Percentiles rank a stretch among this genome's conserved stretches.
Conservation (phyloP, 2,888 invertebrate species). For the Diachrysia chrysitis region DNA sequence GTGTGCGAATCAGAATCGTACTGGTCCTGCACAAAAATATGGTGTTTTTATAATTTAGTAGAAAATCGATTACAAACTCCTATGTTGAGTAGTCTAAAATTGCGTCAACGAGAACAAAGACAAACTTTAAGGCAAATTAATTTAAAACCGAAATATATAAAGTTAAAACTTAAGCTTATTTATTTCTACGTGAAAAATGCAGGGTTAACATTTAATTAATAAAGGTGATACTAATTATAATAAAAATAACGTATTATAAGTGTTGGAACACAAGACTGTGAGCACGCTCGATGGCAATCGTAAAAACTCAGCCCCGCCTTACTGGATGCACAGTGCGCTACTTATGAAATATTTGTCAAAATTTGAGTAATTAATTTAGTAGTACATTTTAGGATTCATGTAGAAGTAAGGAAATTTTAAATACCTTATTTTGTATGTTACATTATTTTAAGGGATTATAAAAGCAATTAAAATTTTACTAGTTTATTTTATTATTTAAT, state of each 20-base stretch:
- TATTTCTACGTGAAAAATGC: constrained; percentile 45
- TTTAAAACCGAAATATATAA: constrained; percentile 11
- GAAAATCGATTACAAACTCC: too few relatives aligned
- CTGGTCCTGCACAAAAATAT: too few relatives aligned
- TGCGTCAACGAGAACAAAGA: background rate
- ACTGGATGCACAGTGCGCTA: constrained; percentile 36
- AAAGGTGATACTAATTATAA: constrained; percentile 78
- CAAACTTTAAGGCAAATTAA: too few relatives aligned
- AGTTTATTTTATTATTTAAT: too few relatives aligned
- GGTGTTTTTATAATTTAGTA: too few relatives aligned
- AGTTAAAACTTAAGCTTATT: constrained; percentile 38
- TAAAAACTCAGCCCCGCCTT: constrained; percentile 72
- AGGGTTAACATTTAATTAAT: constrained; percentile 76
- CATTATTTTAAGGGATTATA: too few relatives aligned
- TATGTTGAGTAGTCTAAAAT: too few relatives aligned
- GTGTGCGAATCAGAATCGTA: too few relatives aligned
- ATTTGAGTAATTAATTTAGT: constrained; percentile 10
- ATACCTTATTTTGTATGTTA: too few relatives aligned
- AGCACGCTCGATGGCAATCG: constrained; percentile 80
- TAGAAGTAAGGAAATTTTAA: too few relatives aligned
- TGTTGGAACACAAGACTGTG: constrained; percentile 61
- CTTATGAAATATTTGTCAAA: constrained; percentile 11
- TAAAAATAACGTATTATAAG: constrained; percentile 77
- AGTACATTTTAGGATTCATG: too few relatives aligned
- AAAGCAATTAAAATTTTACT: too few relatives aligned